Base-by-base conservation (phyloP, 2,888 invertebrate species). In the Gerosis bhagava region DNA sequence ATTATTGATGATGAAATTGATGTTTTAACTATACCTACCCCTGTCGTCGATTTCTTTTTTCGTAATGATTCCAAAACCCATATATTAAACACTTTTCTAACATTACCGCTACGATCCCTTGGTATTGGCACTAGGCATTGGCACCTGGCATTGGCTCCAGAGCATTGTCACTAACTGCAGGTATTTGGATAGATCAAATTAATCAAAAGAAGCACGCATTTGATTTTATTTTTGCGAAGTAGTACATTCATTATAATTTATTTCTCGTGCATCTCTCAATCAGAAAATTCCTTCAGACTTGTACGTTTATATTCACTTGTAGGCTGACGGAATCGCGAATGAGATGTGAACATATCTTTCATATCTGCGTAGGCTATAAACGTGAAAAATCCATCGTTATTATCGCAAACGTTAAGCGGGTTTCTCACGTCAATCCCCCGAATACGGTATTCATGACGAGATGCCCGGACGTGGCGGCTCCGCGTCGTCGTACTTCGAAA, bases 381-480 rank as follows among this genome's bases (percentile, higher is more conserved):
- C 6, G 34, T 19, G 19, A 12, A 26, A 39, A 39, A 15, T 17
- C 37, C 26, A 25, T 26, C 37, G 26, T 16, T 39, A 26, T 26
- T 39, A 39, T 39, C 22, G 34, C 24, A 24, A 17, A 19, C 25
- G 42, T 7, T 42, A 32, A 43, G 28, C 15, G 21, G 28, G 28
- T 40, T 21, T 35, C 19, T 44, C 35, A 45, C 49, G 54, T 52
- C 54, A 58, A 56, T 57, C 50, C 37, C n/a, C 22, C 35, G 48
- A 51, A 53, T 60, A 57, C 40, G 26, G 51, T 57, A 62, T 63
- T 60, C 61, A 60, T 43, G 59, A 49, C 39, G 41, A 53, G 49
- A 21, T 36, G 16, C 39, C 48, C 53, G 45, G 35, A 41, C 49
- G 35, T 50, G 59, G 54, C 15, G 28, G 44, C 22, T 24, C 39